Evolutionary conservation across 2,113 vertebrate species (phyloP).

Genomic region (Pteropus alecto): DNA sequence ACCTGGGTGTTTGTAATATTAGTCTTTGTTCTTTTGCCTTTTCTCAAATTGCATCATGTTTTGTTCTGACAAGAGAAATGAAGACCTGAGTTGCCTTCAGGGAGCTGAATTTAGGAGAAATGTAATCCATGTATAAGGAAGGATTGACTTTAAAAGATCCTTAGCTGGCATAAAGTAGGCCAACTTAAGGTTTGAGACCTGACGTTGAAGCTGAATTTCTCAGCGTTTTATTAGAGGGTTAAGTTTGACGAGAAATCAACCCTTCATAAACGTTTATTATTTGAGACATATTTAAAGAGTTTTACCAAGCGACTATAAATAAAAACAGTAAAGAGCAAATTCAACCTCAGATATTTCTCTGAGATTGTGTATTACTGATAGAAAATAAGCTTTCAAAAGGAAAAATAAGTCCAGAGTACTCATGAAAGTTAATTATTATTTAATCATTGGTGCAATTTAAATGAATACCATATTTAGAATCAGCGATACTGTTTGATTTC

Average conservation of each 20-base stretch:
- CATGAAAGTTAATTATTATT: too few relatives aligned
- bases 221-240: not conserved
- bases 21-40: not conserved
- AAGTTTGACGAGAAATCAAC: not conserved
- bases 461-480: too few relatives aligned
- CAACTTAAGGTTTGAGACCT: not conserved
- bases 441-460: too few relatives aligned
- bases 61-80: not conserved
- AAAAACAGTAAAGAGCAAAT: too few relatives aligned
- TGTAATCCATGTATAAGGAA: not conserved
- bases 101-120: not conserved
- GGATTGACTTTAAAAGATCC: not conserved
- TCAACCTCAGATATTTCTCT: too few relatives aligned
- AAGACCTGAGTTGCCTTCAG: not conserved
- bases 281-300: not conserved
- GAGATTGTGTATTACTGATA: too few relatives aligned
- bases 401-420: too few relatives aligned
- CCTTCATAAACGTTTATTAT: not conserved
- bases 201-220: not conserved
- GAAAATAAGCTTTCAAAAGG: too few relatives aligned
- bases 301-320: too few relatives aligned
- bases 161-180: not conserved
- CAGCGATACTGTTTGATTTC: too few relatives aligned
- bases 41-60: not conserved
- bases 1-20: not conserved